These are phyloP conservation scores for Grammatotria lemairii DNA, from an alignment of 2,113 vertebrate genomes.

Conservation along the genomic window DNA sequence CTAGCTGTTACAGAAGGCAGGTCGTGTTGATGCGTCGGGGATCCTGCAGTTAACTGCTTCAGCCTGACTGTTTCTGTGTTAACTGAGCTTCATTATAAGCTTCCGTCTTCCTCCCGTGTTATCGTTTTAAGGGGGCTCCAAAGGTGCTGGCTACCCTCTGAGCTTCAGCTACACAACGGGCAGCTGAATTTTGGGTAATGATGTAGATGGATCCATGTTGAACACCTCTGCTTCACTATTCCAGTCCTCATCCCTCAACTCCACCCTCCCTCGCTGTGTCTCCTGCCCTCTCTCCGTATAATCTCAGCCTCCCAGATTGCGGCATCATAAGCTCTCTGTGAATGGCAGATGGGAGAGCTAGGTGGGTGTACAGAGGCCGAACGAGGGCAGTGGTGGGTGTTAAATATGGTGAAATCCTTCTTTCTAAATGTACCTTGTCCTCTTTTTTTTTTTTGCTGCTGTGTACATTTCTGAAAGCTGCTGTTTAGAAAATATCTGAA, in stretches of 20 bases:
- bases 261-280: constrained; percentile 10
- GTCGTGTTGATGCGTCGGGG: not conserved
- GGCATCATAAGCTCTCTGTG: constrained; percentile 50
- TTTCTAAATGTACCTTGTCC: constrained; percentile 18
- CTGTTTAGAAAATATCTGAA: constrained; percentile 31
- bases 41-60: not conserved
- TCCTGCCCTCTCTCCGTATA: constrained; percentile 31
- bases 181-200: constrained; percentile 29
- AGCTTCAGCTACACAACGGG: not conserved
- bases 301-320: constrained; percentile 52
- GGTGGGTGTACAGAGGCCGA: constrained; percentile 43
- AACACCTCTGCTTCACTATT: not conserved
- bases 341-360: constrained; percentile 56
- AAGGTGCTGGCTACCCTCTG: not conserved
- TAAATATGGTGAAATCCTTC: constrained; percentile 37
- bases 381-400: constrained; percentile 45
- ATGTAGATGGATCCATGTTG: constrained; percentile 24
- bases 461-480: constrained; percentile 18
- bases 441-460: not conserved
- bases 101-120: not conserved
- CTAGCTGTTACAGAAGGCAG: not conserved
- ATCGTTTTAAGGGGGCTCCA: not conserved
- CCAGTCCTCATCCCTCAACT: constrained; percentile 7
- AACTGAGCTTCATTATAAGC: not conserved
- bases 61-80: not conserved